phyloP scores from a whole-genome alignment of 2,113 vertebrate species.

The Machaerirhynchus nigripectus region DNA sequence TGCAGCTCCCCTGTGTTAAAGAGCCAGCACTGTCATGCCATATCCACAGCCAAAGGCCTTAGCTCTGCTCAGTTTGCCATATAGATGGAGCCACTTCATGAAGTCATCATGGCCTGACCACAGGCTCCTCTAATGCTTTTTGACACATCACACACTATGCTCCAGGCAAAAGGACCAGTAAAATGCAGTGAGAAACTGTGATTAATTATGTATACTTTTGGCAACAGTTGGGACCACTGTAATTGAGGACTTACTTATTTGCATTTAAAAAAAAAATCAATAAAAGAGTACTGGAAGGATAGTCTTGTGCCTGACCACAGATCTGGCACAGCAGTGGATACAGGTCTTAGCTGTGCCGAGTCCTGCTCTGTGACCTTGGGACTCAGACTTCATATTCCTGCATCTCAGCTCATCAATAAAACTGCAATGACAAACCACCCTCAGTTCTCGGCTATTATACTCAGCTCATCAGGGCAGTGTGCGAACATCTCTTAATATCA shows the following conservation, averaged over 20 bases:
- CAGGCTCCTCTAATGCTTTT: not conserved
- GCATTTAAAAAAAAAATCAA: not conserved
- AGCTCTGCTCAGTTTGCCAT: not conserved
- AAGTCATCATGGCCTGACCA: not conserved
- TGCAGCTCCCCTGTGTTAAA: not conserved
- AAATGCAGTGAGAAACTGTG: not conserved
- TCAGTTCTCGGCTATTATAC: not conserved
- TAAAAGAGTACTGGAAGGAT: not conserved
- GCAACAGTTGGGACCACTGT: not conserved
- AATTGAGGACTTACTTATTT: not conserved
- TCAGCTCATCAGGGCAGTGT: not conserved
- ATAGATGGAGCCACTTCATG: not conserved
- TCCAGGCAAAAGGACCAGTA: not conserved
- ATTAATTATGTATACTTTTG: not conserved
- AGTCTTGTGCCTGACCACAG: not conserved
- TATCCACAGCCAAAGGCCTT: not conserved
- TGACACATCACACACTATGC: not conserved
- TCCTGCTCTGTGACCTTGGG: not conserved
- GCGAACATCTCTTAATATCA: not conserved
- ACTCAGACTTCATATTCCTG: not conserved
- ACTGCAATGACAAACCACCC: not conserved
- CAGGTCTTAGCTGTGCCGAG: not conserved
- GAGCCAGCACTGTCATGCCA: not conserved
- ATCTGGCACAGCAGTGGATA: not conserved
- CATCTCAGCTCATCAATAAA: not conserved